Base-by-base conservation (phyloP, 1,140 invertebrate genomes). In the Drosophila equinoxialis region DNA sequence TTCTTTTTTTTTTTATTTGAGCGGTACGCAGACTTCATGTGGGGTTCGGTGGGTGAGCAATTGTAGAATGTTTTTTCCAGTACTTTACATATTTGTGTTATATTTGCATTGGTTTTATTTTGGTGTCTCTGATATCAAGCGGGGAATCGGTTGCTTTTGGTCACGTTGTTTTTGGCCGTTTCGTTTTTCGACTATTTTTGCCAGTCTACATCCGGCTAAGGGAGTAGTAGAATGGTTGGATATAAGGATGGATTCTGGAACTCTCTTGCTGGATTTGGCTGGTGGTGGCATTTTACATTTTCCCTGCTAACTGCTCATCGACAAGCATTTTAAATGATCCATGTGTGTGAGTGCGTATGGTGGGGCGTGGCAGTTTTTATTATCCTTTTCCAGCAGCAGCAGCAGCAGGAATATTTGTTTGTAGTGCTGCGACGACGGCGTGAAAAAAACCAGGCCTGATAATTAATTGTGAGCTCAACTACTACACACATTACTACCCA, bases 311-410 rank as follows among this genome's bases (percentile, higher is more conserved):
- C 87, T 87, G 37, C 37, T 39, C 37, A 39, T 39, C 83, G 85
- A 84, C 85, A 80, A 85, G 84, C 84, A 89, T 89, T 89, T 89
- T 89, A 89, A 89, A 89, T 89, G 84, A 89, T 89, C 81, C 89
- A 89, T 89, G 84, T 81, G 62, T 64, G 51, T 57, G 59, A 65
- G 64, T 55, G 64, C 62, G 65, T 57, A 70, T 82, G 55, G 45
- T 51, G 55, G 51, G 68, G 64, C 77, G 77, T 75, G 73, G 65
- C 72, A 65, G 41, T 45, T 37, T 69, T 61, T 70, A 74, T 76
- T 65, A 39, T n/a, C 35, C 48, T 68, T 37, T 37, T 8, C 35
- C 35, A 37, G 37, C 10, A 39, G 20, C 20, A 23, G 37, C 11
- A 37, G 37, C 11, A 37, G 35, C 37, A 39, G 11, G 67, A 33